phyloP scores from a whole-genome alignment of 1,140 invertebrate genomes.

The Brachionus angularis region DNA sequence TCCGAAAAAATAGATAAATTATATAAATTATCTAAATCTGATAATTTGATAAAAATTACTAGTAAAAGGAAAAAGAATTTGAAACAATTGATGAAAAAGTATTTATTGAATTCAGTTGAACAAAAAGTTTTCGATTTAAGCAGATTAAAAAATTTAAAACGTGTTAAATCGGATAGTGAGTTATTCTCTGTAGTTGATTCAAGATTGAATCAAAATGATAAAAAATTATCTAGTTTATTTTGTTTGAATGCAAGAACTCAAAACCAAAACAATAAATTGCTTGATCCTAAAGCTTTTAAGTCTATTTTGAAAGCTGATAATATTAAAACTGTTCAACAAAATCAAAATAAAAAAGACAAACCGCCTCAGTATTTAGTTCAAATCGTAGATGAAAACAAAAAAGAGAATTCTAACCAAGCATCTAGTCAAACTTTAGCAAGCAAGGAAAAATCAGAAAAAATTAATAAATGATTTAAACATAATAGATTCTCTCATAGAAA shows the following conservation, averaged over 20 bases:
- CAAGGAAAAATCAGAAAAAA: too few species aligned
- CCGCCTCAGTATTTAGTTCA: too few species aligned
- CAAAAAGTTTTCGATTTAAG: background rate
- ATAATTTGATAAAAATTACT: background rate
- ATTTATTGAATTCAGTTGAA: background rate
- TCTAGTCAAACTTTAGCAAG: too few species aligned
- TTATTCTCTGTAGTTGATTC: background rate
- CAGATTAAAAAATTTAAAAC: background rate
- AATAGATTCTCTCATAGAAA: too few species aligned
- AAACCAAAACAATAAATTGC: too few species aligned
- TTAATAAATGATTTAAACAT: too few species aligned
- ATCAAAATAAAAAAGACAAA: too few species aligned
- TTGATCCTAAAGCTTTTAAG: too few species aligned
- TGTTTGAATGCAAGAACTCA: background rate
- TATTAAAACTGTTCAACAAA: too few species aligned
- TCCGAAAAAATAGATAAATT: conserved; percentile 11
- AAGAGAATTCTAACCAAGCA: too few species aligned
- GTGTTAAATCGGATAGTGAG: conserved; percentile 16
- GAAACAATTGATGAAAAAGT: conserved; percentile 28
- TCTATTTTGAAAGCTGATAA: too few species aligned
- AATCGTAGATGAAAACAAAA: too few species aligned
- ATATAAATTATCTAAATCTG: conserved; percentile 21
- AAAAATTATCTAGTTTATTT: conserved; percentile 15
- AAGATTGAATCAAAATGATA: background rate
- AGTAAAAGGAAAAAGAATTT: background rate